Base-by-base conservation (phyloP, 1,140 invertebrate genomes). In the Centruroides sculpturatus region DNA sequence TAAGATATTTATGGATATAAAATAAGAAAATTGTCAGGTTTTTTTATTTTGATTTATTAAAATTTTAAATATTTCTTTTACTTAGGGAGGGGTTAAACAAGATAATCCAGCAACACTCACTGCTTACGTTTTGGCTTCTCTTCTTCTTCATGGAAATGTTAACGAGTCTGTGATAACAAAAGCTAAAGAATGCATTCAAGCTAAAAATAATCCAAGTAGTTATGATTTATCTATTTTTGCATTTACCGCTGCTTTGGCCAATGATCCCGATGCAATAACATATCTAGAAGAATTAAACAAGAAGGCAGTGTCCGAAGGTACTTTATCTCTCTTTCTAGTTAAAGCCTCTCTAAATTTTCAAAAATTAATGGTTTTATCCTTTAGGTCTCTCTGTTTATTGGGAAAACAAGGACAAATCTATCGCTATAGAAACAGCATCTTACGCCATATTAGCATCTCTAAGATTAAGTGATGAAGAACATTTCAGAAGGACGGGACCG, bases 391-490 rank as follows among this genome's bases (percentile, higher is more conserved):
- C 41, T 5, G 5, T 5, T 41, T 41, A 41, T 34, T 56, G 55
- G 55, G 34, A 56, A 36, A 35, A 34, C 55, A 56, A 47, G 3
- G 12, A 12, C 11, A 13, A n/a, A 34, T 52, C 63, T 41, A 53
- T 79, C 12, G 80, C 79, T 68, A 81, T 89, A 47, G 86, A 90
- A 71, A 85, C 85, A 67, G 87, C 86, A 3, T 77, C 84, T 0
- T 90, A 89, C 67, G 81, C 78, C 3, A 68, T 88, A 41, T 69
- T 88, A 50, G 78, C 83, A 8, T 74, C 82, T 13, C 69, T 85
- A 35, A 78, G 80, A 69, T 71, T 79, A 13, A 77, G 79, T 11
- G 75, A 13, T 36, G 11, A 23, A 11, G 78, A 80, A 5, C 79
- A 85, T 66, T 77, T 82, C 62, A 71, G 77, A 35, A 71, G 75